Conservation (phyloP, 2,797 vertebrate species). For the Eospalax fontanierii region DNA sequence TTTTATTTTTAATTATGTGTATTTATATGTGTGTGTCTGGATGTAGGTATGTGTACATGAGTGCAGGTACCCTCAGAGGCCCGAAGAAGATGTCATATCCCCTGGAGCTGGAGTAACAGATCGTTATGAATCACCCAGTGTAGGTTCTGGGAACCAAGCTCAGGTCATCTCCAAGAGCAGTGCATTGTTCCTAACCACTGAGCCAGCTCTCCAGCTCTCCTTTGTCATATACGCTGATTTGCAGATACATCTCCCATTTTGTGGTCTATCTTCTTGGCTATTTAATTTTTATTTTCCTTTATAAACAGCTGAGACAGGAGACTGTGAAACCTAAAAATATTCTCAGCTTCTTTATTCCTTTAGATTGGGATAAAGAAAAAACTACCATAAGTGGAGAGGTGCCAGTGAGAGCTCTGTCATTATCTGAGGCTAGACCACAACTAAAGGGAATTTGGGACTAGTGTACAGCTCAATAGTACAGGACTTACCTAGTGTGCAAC, state of each 20-base stretch:
- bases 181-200: background rate
- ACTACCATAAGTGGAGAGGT: background rate
- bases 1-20: background rate
- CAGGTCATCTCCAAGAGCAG: background rate
- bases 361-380: constrained; percentile 54
- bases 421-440: background rate
- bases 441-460: background rate
- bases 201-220: background rate
- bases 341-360: constrained; percentile 18
- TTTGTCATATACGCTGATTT: background rate
- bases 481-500: background rate
- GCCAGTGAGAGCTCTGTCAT: background rate
- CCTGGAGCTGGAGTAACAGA: background rate
- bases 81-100: background rate
- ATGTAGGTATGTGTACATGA: background rate
- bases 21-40: background rate
- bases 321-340: constrained; percentile 14
- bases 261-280: background rate
- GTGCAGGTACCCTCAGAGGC: background rate
- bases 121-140: background rate
- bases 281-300: background rate
- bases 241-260: background rate
- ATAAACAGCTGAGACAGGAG: background rate
- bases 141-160: background rate
- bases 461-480: background rate